phyloP scores from a whole-genome alignment of 37 sponge, comb jelly and placozoan genomes.

The Halisarca cf. caerulea region DNA sequence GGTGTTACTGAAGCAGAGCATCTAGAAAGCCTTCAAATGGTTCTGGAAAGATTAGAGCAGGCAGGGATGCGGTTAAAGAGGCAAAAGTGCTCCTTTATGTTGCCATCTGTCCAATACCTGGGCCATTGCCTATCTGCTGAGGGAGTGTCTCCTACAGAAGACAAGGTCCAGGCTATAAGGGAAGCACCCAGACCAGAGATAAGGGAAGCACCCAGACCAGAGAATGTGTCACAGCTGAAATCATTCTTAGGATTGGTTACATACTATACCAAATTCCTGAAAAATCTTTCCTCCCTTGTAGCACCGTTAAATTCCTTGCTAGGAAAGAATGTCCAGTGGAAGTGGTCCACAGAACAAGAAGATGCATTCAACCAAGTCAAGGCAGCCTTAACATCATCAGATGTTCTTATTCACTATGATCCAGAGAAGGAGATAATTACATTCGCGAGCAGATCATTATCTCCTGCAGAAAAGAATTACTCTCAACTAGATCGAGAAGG shows the following conservation, averaged over 20 bases:
- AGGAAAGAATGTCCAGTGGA: too few relatives aligned
- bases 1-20: constrained; percentile 16
- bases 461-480: too few relatives aligned
- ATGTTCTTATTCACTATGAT: too few relatives aligned
- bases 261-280: too few relatives aligned
- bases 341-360: too few relatives aligned
- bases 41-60: neutral
- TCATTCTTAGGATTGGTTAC: constrained; percentile 19
- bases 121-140: constrained; percentile 16
- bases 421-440: too few relatives aligned
- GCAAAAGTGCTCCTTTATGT: constrained; percentile 11
- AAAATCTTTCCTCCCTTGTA: too few relatives aligned
- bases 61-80: neutral
- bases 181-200: constrained; percentile 36
- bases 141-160: neutral
- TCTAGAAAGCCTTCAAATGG: neutral
- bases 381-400: too few relatives aligned
- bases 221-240: constrained; percentile 22
- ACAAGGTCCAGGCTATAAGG: neutral
- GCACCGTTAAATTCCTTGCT: too few relatives aligned
- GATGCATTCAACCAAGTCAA: too few relatives aligned
- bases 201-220: constrained; percentile 26
- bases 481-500: too few relatives aligned
- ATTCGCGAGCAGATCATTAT: too few relatives aligned
- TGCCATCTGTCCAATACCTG: constrained; percentile 12